Percentiles rank a stretch among this genome's conserved stretches.
Evolutionary conservation across 2,888 invertebrate species (phyloP).

Genomic region (Drosophila atripex): DNA sequence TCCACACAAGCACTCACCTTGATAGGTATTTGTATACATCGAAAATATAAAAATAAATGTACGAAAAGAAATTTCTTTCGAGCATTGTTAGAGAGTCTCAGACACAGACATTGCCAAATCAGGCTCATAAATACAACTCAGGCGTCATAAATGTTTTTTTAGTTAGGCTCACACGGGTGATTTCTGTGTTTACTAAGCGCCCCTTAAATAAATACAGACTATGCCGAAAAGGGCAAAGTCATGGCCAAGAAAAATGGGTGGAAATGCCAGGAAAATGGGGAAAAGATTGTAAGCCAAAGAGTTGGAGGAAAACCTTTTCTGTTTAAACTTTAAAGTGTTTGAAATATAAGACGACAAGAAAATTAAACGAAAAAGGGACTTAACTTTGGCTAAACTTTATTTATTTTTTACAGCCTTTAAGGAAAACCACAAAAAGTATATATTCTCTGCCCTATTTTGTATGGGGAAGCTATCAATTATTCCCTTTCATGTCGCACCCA

Average conservation of each 20-base stretch:
- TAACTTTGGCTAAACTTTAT: not conserved
- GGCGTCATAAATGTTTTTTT: slow-evolving; percentile 64
- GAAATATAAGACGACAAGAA: slow-evolving; percentile 8
- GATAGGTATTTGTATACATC: slow-evolving; percentile 7
- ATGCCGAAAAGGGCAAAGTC: not conserved
- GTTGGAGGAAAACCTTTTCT: not conserved
- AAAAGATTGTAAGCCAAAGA: not conserved
- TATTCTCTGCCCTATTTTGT: not conserved
- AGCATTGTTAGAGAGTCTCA: slow-evolving; percentile 4
- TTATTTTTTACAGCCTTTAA: not conserved
- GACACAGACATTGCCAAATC: slow-evolving; percentile 42
- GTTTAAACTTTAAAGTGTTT: slow-evolving; percentile 22
- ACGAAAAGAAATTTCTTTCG: slow-evolving; percentile 23
- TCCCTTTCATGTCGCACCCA: not conserved
- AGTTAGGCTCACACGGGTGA: slow-evolving; percentile 33
- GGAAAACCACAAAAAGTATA: not conserved
- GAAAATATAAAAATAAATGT: slow-evolving; percentile 18
- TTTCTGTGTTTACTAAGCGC: slow-evolving; percentile 19
- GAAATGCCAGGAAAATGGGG: not conserved
- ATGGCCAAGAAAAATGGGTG: not conserved
- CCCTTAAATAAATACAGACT: slow-evolving; percentile 26
- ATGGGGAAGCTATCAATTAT: not conserved
- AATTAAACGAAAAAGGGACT: not conserved
- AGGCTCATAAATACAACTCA: slow-evolving; percentile 64
- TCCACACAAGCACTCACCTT: slow-evolving; percentile 25